phyloP scores from a whole-genome alignment of 2,797 vertebrate genomes.

The Intellagama lesueurii region DNA sequence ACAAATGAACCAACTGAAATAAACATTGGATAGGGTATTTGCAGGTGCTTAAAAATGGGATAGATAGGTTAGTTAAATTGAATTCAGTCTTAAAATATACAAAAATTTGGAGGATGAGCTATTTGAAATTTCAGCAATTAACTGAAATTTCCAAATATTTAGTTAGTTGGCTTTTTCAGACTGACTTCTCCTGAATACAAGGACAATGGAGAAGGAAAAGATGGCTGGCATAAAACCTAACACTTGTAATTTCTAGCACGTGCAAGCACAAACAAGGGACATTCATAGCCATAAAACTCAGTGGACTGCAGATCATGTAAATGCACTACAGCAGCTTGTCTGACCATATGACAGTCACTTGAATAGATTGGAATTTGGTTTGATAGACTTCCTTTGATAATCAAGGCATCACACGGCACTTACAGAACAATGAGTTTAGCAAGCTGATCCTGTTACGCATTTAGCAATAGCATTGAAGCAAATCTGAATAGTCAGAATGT shows the following conservation, averaged over 20 bases:
- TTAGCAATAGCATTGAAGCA: conserved; percentile 49
- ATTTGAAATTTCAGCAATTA: conserved; percentile 49
- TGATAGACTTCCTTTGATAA: conserved; percentile 45
- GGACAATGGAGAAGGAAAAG: neutral
- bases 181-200: conserved; percentile 5
- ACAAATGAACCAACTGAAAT: fast-evolving
- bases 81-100: conserved; percentile 12
- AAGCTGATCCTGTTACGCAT: conserved; percentile 57
- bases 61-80: neutral
- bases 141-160: neutral
- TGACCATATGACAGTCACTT: conserved; percentile 41
- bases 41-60: neutral
- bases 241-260: conserved; percentile 30
- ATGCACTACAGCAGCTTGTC: conserved; percentile 38
- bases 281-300: conserved; percentile 50
- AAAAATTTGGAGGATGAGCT: neutral
- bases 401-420: conserved; percentile 39
- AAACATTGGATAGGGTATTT: neutral
- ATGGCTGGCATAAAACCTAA: neutral
- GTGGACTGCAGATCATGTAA: conserved; percentile 52
- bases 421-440: conserved; percentile 60
- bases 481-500: conserved; percentile 53
- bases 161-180: neutral
- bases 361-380: conserved; percentile 53
- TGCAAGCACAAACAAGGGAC: conserved; percentile 49